Percentiles rank a stretch among this genome's conserved stretches.
phyloP scores from a whole-genome alignment of 2,888 invertebrate species.

The Ormyrus pomaceus region DNA sequence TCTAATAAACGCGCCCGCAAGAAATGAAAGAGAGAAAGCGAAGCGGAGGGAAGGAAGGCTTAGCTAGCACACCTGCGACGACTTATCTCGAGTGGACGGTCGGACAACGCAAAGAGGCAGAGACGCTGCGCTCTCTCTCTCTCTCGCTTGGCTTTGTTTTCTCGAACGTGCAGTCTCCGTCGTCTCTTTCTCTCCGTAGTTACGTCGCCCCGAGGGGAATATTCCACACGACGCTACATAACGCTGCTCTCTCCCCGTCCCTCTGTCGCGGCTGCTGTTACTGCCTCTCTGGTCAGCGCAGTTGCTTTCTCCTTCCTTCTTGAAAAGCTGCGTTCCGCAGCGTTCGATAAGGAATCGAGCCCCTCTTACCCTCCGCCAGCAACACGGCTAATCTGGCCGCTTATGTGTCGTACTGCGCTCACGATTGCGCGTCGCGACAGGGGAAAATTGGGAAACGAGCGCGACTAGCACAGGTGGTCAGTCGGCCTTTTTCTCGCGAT shows the following conservation, averaged over 20 bases:
- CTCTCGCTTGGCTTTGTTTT: conserved; percentile 23
- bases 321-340: not conserved
- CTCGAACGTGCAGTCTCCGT: conserved; percentile 16
- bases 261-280: not conserved
- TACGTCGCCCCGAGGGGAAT: not conserved
- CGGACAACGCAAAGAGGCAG: too few species aligned
- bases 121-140: too few species aligned
- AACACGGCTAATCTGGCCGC: too few species aligned
- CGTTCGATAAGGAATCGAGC: not conserved
- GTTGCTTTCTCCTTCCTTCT: not conserved
- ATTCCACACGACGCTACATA: not conserved
- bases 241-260: not conserved
- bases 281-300: not conserved
- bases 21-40: not conserved
- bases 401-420: not conserved
- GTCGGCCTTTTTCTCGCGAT: not conserved
- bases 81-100: too few species aligned
- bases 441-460: conserved; percentile 7
- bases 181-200: conserved; percentile 1
- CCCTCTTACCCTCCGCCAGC: not conserved
- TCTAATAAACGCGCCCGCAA: not conserved
- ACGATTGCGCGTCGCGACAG: not conserved
- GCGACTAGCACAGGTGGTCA: too few species aligned
- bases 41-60: not conserved
- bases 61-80: too few species aligned